These are phyloP conservation scores for Sesia apiformis DNA, from an alignment of 2,888 invertebrate species.

Conservation along the genomic window DNA sequence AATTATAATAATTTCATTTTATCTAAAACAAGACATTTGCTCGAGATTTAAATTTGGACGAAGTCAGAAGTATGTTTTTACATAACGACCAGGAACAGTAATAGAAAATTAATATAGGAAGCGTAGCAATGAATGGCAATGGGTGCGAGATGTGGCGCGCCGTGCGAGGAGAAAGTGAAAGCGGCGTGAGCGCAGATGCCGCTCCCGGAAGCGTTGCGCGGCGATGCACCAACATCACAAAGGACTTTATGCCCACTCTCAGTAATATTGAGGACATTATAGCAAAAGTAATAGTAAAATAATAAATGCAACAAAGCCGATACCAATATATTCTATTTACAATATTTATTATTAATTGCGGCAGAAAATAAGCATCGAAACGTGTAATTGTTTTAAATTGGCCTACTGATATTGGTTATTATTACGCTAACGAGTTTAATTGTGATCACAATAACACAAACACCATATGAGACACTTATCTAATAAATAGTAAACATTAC, in stretches of 20 bases:
- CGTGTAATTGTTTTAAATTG: too few species aligned
- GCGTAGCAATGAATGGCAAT: conserved; percentile 16
- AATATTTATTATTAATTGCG: too few species aligned
- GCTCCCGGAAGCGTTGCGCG: conserved; percentile 61
- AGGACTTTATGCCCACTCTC: conserved; percentile 12
- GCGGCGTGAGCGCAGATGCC: conserved; percentile 62
- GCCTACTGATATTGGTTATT: too few species aligned
- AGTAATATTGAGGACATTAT: too few species aligned
- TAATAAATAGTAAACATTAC: conserved; percentile 41
- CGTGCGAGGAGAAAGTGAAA: conserved; percentile 68
- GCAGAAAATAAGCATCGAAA: too few species aligned
- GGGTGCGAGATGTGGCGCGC: conserved; percentile 47
- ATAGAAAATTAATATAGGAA: conserved; percentile 31
- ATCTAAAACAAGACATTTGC: background rate
- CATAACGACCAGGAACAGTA: conserved; percentile 36
- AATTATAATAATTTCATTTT: background rate
- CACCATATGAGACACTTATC: too few species aligned
- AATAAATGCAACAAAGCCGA: too few species aligned
- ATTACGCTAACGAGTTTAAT: too few species aligned
- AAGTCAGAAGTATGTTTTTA: conserved; percentile 1
- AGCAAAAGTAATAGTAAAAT: too few species aligned
- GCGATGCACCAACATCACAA: conserved; percentile 38
- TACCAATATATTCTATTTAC: too few species aligned
- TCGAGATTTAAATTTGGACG: background rate
- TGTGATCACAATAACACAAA: too few species aligned